Conservation (phyloP, 1,140 invertebrate species). For the Diorhabda sublineata region DNA sequence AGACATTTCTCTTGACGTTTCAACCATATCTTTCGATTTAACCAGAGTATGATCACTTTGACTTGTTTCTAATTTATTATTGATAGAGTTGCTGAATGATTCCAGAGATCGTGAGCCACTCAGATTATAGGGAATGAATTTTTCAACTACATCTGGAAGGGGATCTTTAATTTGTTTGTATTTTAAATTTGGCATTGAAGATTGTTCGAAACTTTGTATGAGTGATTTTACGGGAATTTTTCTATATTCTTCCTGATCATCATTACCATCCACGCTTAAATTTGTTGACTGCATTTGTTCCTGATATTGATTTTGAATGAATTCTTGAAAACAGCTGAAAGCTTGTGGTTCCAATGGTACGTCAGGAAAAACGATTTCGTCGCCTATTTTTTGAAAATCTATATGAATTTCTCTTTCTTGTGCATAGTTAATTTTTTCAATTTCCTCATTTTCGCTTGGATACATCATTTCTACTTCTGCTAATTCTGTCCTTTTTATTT, state of each 20-base stretch:
- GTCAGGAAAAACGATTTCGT: slow-evolving; percentile 9
- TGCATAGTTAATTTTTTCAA: slow-evolving; percentile 42
- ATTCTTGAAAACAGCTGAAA: not conserved
- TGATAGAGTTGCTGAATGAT: not conserved
- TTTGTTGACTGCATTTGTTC: not conserved
- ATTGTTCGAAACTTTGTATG: slow-evolving; percentile 62
- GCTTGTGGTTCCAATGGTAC: not conserved
- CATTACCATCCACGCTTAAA: slow-evolving; percentile 16
- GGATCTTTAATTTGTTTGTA: slow-evolving; percentile 54
- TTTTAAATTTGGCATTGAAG: slow-evolving; percentile 53
- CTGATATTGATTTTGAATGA: slow-evolving; percentile 1
- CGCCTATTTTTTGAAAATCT: slow-evolving; percentile 34
- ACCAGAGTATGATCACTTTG: slow-evolving; percentile 9
- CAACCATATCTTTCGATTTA: not conserved
- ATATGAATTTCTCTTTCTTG: slow-evolving; percentile 39
- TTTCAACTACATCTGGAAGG: slow-evolving; percentile 38
- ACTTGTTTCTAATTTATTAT: not conserved
- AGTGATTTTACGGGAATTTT: slow-evolving; percentile 60
- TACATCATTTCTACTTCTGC: slow-evolving; percentile 36
- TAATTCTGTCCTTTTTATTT: slow-evolving; percentile 34
- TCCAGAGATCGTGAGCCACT: not conserved
- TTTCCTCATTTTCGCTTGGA: slow-evolving; percentile 39
- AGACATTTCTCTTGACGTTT: slow-evolving; percentile 6
- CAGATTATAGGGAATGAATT: slow-evolving; percentile 19
- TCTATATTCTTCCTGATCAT: slow-evolving; percentile 51